Base-by-base conservation (phyloP, 2,797 vertebrate genomes). In the Gouania willdenowi region DNA sequence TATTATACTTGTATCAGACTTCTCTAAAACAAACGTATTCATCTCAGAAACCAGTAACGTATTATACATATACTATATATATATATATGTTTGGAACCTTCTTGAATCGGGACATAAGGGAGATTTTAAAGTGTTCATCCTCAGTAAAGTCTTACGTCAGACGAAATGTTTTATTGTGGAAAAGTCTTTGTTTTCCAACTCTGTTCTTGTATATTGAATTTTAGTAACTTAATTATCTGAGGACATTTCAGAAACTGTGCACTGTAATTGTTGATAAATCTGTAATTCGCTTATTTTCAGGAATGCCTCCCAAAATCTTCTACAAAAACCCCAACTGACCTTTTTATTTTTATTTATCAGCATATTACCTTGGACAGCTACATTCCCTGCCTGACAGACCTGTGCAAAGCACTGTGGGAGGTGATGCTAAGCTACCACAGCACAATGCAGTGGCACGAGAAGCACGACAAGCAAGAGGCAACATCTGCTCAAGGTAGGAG, bases 351-450 rank as follows among this genome's bases (percentile, higher is more conserved):
- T 14, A 44, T 5, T 60, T 35, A 39, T 45, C 69, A 99, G 97
- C 94, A 99, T 19, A 95, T 99, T 59, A 99, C 95, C 9, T 77
- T 88, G 4, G 97, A 99, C 82, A 99, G 96, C 82, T 99, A 99
- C 81, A 97, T 99, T 57, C 97, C 97, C 2, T 99, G 97, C 80
- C 87, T 99, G 68, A 91, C 91, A 2, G 96, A 98, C 71, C 89
- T 98, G 16, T 99, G 97, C 85, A 98, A 99, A 78, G 97, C 96
- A 44, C 88, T 99, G 31, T 99, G 97, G 97, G 96, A 98, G 72
- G 96, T 99, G 51, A 98, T 98, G 97, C 89, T 97, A 29, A 98
- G 97, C 77, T 99, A 99, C 75, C 92, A 98, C 62, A 84, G 89
- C 31, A 99, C 95, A 0, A 99, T 99, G 91, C 91, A 92, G 74